A percentile compares a stretch with the other conserved stretches of the same genome.
Evolutionary conservation across 1,140 invertebrate genomes (phyloP).

Genomic region (Thaumetopoea pityocampa): DNA sequence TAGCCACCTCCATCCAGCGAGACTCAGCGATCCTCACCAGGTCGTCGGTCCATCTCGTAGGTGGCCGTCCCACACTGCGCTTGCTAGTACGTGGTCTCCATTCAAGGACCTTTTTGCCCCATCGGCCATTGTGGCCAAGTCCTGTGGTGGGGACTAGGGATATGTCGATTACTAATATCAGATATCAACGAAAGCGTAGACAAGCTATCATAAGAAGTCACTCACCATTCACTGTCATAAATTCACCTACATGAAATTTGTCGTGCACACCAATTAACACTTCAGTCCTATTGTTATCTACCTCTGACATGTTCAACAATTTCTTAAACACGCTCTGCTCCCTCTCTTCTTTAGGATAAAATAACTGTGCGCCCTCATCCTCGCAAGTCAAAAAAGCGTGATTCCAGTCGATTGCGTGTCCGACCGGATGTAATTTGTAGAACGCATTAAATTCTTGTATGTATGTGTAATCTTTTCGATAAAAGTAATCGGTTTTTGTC

Average conservation of each 20-base stretch:
- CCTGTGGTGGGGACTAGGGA: no score
- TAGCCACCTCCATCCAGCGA: no score
- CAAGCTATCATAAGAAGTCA: no score
- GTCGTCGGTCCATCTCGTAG: no score
- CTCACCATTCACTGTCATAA: conserved; percentile 29
- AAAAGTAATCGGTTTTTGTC: no score
- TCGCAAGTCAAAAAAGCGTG: conserved; percentile 23
- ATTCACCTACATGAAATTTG: conserved; percentile 23
- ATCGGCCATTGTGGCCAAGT: no score
- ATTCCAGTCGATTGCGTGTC: conserved; percentile 6
- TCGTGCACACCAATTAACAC: conserved; percentile 29
- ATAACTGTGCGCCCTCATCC: conserved; percentile 22
- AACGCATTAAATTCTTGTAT: conserved; percentile 27
- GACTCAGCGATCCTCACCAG: no score
- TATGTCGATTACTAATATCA: no score
- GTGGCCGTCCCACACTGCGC: no score
- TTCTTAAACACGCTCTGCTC: conserved; percentile 24
- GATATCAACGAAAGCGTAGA: no score
- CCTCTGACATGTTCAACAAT: conserved; percentile 6
- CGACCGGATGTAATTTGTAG: conserved; percentile 27
- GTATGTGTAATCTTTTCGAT: conserved; percentile 29
- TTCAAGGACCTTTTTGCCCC: no score
- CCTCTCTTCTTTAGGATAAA: conserved; percentile 18
- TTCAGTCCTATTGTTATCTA: conserved; percentile 9
- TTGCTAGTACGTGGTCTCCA: no score